phyloP scores from a whole-genome alignment of 2,797 vertebrate genomes.

The Cyclura pinguis region DNA sequence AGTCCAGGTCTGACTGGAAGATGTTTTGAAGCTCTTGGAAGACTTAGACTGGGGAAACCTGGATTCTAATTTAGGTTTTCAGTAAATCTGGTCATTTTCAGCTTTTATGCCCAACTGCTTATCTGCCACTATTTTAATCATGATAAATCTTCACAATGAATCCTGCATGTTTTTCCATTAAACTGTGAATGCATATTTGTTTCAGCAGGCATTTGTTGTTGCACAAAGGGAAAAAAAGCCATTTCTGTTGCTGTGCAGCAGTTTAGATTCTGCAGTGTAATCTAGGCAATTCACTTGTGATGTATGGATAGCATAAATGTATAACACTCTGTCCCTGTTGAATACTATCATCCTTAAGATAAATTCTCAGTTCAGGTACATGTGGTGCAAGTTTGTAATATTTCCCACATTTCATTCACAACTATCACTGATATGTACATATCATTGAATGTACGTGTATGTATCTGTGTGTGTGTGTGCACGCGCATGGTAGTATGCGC shows the following conservation, averaged over 20 bases:
- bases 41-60: neutral
- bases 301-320: neutral
- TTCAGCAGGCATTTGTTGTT: neutral
- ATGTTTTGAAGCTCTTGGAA: too few relatives aligned
- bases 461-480: too few relatives aligned
- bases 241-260: neutral
- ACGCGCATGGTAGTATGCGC: too few relatives aligned
- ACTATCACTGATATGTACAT: neutral
- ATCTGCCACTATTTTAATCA: neutral
- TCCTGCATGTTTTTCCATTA: neutral
- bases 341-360: neutral
- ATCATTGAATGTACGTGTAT: too few relatives aligned
- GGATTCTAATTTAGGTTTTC: neutral
- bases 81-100: neutral
- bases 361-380: neutral
- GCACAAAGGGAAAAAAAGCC: neutral
- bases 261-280: neutral
- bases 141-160: neutral
- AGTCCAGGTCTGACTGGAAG: too few relatives aligned
- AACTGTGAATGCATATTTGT: neutral
- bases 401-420: neutral
- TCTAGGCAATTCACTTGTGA: neutral
- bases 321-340: too few relatives aligned
- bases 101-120: neutral
- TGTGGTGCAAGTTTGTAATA: accelerated